Evolutionary conservation across 2,888 invertebrate genomes (phyloP).

Genomic region (Acanthococcus lagerstroemiae): DNA sequence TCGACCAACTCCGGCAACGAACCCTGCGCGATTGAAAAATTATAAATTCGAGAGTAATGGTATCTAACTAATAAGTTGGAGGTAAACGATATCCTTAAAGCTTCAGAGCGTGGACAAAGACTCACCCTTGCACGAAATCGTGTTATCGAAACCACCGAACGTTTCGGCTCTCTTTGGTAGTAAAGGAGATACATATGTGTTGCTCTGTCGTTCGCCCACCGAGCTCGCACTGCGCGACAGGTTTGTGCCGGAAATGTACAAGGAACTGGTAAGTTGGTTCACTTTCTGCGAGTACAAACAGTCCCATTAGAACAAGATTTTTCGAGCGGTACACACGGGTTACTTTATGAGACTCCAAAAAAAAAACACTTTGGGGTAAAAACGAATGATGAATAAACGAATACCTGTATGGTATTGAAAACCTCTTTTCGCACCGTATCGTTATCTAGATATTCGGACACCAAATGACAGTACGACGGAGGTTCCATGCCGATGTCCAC

Average conservation of each 20-base stretch:
- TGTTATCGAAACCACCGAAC: conserved; percentile 83
- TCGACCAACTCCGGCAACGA: conserved; percentile 12
- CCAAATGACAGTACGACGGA: conserved; percentile 65
- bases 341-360: no score
- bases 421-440: conserved; percentile 75
- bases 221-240: conserved; percentile 86
- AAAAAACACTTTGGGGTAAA: no score
- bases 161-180: conserved; percentile 89
- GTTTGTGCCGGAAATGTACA: conserved; percentile 64
- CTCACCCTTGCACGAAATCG: conserved; percentile 26
- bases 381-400: no score
- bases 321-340: no score
- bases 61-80: not conserved
- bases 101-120: no score
- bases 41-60: not conserved
- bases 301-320: no score
- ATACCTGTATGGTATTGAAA: conserved; percentile 60
- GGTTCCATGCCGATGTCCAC: conserved; percentile 47
- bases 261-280: conserved; percentile 59
- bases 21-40: no score
- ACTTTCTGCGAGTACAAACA: conserved; percentile 52
- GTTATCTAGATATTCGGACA: conserved; percentile 63
- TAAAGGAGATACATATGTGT: conserved; percentile 71
- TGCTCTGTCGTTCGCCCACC: conserved; percentile 83
- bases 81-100: not conserved